These are phyloP conservation scores for Planococcus citri DNA, from an alignment of 1,140 invertebrate species.

Conservation along the genomic window DNA sequence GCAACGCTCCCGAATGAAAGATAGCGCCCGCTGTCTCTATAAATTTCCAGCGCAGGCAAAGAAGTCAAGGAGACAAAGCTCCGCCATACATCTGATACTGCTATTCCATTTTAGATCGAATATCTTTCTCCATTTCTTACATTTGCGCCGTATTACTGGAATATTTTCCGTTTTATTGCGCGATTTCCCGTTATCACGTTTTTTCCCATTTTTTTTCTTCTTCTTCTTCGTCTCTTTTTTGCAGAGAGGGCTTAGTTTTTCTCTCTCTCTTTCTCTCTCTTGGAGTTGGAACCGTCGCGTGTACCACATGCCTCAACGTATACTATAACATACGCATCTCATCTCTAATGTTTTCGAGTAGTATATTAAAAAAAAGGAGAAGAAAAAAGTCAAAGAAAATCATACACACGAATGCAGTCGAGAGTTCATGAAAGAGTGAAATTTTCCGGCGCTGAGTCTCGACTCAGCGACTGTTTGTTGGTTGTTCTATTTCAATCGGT, in stretches of 20 bases:
- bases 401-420: no score
- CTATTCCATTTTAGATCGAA: constrained; percentile 20
- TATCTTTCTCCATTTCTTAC: constrained; percentile 20
- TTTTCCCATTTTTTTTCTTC: neutral
- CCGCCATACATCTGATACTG: constrained; percentile 18
- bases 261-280: neutral
- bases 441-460: neutral
- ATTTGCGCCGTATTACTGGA: constrained; percentile 19
- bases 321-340: no score
- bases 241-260: neutral
- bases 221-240: neutral
- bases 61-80: constrained; percentile 17
- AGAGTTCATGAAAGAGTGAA: neutral
- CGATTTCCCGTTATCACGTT: constrained; percentile 19
- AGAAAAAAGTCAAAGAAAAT: no score
- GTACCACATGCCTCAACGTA: no score
- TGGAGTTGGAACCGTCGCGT: no score
- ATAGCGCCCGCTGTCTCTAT: constrained; percentile 13
- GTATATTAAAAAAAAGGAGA: no score
- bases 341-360: no score
- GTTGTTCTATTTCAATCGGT: neutral
- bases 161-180: constrained; percentile 20
- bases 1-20: constrained; percentile 15
- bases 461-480: no score
- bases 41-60: constrained; percentile 5